phyloP scores from a whole-genome alignment of 2,888 invertebrate genomes.

The Drosophila subquinaria region DNA sequence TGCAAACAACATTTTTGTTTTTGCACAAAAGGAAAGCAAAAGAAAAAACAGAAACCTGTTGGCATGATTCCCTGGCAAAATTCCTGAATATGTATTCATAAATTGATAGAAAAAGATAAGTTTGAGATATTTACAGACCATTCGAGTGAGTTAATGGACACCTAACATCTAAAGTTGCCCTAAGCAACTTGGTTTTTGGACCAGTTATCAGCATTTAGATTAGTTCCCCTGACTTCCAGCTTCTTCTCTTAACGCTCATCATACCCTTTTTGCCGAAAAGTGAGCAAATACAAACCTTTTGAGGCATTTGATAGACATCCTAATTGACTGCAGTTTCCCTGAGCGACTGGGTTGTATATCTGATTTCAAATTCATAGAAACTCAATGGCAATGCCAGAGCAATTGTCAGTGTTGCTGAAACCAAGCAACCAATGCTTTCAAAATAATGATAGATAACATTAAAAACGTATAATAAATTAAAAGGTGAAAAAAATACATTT shows the following conservation, averaged over 20 bases:
- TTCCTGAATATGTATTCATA: constrained; percentile 1
- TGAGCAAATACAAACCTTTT: not conserved
- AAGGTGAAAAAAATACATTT: not conserved
- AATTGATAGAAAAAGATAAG: not conserved
- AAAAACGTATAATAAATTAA: not conserved
- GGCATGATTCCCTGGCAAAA: constrained; percentile 7
- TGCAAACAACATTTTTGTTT: constrained; percentile 26
- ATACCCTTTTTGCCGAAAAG: not conserved
- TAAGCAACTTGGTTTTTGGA: constrained; percentile 1
- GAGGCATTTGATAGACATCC: constrained; percentile 7
- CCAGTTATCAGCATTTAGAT: not conserved
- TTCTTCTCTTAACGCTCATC: not conserved
- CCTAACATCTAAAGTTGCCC: constrained; percentile 1
- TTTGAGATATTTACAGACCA: not conserved
- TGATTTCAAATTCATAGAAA: not conserved
- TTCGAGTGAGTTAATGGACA: not conserved
- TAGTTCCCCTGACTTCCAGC: not conserved
- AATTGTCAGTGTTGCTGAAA: not conserved
- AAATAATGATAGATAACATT: not conserved
- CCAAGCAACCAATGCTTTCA: not conserved
- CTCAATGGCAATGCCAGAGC: not conserved
- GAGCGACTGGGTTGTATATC: not conserved
- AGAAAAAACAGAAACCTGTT: not conserved
- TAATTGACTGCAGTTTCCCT: not conserved
- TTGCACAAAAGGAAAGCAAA: constrained; percentile 2